Evolutionary conservation across 2,113 vertebrate species (phyloP), one percentile per base, ranked within the genome.

Genomic region (Zapus hudsonius): DNA sequence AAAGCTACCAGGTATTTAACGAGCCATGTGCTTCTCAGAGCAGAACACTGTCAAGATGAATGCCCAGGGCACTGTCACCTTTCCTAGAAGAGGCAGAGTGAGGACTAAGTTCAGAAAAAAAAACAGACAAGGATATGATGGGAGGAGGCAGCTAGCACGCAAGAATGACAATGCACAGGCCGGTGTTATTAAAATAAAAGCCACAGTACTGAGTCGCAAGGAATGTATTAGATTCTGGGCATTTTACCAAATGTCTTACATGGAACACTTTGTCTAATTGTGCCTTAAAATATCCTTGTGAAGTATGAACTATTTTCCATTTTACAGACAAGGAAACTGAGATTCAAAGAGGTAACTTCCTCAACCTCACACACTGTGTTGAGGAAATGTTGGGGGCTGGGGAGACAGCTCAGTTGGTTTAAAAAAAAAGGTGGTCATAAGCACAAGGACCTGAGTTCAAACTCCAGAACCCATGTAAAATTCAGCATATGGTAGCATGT

Each of bases 271-370:
- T 42, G 31, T 55, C 31, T 61, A 47, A 36, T 67, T 55, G n/a
- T 52, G 11, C 10, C 33, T 95, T 33, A 29, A 25, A 38, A 3
- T 1, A 2, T 61, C n/a, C 38, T 76, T 72, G 74, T 52, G 61
- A 74, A 67, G 31, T 44, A 25, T 0, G 1, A 79, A 67, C 86
- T 79, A 90, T 52, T 69, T 83, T 44, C 5, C 55, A 20, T 59
- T 89, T 89, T 76, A 67, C 17, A 72, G 59, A 66, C 2, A 23
- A 89, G 44, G 59, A 93, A 83, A 88, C 70, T 4, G 59, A 90
- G 63, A 59, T 29, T 69, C 29, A 31, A n/a, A 40, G 33, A 85
- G 23, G 22, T 33, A 42, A 70, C 42, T 83, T 78, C n/a, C 52
- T 33, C 55, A 42, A 55, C 15, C 9, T 64, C 59, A 55, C 29